Conservation (phyloP, 2,888 invertebrate genomes). For the Cerastis leucographa region DNA sequence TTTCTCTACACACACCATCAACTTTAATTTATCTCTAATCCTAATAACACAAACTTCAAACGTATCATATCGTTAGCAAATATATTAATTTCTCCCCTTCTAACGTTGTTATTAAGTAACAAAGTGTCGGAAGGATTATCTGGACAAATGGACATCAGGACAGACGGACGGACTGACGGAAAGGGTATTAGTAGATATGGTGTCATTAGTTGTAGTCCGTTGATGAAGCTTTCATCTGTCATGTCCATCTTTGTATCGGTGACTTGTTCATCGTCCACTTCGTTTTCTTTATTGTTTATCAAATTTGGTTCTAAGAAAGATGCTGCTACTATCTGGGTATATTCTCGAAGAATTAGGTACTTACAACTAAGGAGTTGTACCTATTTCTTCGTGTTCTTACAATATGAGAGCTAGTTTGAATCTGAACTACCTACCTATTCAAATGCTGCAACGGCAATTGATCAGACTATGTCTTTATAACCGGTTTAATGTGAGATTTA, state of each 20-base stretch:
- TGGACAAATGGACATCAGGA: constrained; percentile 66
- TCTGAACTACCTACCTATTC: not conserved
- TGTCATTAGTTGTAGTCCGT: constrained; percentile 49
- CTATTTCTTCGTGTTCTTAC: not conserved
- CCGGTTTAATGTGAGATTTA: not conserved
- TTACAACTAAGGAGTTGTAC: too few relatives aligned
- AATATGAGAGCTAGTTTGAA: not conserved
- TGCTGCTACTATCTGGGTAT: not conserved
- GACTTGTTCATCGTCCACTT: constrained; percentile 33
- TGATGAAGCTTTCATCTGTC: constrained; percentile 46
- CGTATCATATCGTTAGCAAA: constrained; percentile 43
- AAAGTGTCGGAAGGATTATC: constrained; percentile 71
- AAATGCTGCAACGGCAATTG: not conserved
- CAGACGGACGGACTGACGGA: constrained; percentile 32
- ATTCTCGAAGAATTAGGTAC: too few relatives aligned
- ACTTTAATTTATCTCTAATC: constrained; percentile 9
- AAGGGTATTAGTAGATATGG: constrained; percentile 67
- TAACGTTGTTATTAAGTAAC: constrained; percentile 64
- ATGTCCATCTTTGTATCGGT: constrained; percentile 25
- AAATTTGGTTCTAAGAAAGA: not conserved
- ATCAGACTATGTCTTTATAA: not conserved
- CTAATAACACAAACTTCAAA: constrained; percentile 14
- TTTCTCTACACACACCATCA: not conserved
- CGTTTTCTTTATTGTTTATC: constrained; percentile 25
- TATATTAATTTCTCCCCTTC: constrained; percentile 67